Base-by-base conservation (phyloP, 2,113 vertebrate genomes). In the Dasypus novemcinctus region DNA sequence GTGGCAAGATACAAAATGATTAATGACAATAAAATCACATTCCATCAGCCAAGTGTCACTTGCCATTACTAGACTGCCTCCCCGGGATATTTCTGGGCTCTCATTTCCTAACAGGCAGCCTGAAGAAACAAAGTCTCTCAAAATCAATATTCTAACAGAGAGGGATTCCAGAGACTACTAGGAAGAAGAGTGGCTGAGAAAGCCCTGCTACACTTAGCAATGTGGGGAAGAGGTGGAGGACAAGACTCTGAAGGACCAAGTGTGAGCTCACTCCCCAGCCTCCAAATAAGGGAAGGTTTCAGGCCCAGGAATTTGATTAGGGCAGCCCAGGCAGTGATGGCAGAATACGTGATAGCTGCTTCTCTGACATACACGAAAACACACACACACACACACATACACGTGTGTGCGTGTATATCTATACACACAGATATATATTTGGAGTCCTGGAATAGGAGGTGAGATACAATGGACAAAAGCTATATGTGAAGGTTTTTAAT, bases 1-100 rank as follows among this genome's bases (percentile, higher is more conserved):
- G 85, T 7, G 59, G 49, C 72, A 89, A 92, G 69, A 93, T 80
- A 97, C 86, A 95, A 95, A 96, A 89, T 20, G 52, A 96, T 91
- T 21, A 87, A 94, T 21, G 49, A 92, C 7, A 36, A 4, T 7
- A 90, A 59, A 76, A 72, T 38, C 61, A 92, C 27, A 95, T 31
- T 59, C 84, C 85, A 74, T 61, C 29, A 80, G 63, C 20, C 64
- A 93, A 78, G 74, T 21, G 83, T 54, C 23, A n/a, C n/a, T n/a
- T n/a, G n/a, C n/a, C n/a, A n/a, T n/a, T n/a, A n/a, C n/a, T n/a
- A n/a, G n/a, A n/a, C n/a, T n/a, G n/a, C n/a, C n/a, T n/a, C n/a
- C n/a, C n/a, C n/a, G n/a, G n/a, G n/a, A n/a, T n/a, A n/a, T n/a
- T n/a, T 10, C 49, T 69, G 68, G 41, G 38, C 43, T 83, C 64